These are phyloP conservation scores for Catagonus wagneri DNA, from an alignment of 2,113 vertebrate species.

Conservation along the genomic window DNA sequence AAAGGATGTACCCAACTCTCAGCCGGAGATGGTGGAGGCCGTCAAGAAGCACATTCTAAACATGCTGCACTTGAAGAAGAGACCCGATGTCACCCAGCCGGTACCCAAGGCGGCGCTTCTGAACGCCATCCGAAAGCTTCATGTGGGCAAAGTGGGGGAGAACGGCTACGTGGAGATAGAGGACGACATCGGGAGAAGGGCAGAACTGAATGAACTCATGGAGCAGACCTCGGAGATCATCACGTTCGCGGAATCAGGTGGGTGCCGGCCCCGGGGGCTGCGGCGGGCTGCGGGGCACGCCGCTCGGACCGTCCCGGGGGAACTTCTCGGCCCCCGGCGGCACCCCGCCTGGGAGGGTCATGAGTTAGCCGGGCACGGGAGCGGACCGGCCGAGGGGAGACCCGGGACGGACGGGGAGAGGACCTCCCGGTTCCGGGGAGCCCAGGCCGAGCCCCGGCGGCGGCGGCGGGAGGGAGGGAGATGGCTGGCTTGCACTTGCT, in stretches of 20 bases:
- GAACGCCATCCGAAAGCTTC: constrained; percentile 97
- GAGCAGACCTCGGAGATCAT: constrained; percentile 99
- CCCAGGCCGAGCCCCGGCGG: constrained; percentile 78
- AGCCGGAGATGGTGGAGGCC: constrained; percentile 95
- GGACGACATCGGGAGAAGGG: constrained; percentile 93
- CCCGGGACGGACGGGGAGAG: background rate
- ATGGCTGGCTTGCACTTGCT: constrained; percentile 82
- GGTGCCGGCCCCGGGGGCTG: constrained; percentile 81
- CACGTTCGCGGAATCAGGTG: constrained; percentile 99
- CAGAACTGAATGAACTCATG: constrained; percentile 88
- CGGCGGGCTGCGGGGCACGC: background rate
- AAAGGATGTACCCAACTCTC: constrained; percentile 91
- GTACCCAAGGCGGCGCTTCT: constrained; percentile 97
- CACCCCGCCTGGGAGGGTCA: constrained; percentile 32
- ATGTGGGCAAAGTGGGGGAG: constrained; percentile 96
- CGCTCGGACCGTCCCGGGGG: constrained; percentile 7
- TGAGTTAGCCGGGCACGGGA: constrained; percentile 10
- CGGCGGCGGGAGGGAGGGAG: background rate
- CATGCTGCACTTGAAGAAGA: constrained; percentile 96
- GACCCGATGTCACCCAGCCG: constrained; percentile 98
- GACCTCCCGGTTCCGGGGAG: background rate
- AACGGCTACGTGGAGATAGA: constrained; percentile 98
- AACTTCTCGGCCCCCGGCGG: constrained; percentile 55
- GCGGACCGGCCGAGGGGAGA: background rate
- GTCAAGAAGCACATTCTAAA: constrained; percentile 98